Conservation (phyloP, 1,140 invertebrate species). For the Contarinia nasturtii region DNA sequence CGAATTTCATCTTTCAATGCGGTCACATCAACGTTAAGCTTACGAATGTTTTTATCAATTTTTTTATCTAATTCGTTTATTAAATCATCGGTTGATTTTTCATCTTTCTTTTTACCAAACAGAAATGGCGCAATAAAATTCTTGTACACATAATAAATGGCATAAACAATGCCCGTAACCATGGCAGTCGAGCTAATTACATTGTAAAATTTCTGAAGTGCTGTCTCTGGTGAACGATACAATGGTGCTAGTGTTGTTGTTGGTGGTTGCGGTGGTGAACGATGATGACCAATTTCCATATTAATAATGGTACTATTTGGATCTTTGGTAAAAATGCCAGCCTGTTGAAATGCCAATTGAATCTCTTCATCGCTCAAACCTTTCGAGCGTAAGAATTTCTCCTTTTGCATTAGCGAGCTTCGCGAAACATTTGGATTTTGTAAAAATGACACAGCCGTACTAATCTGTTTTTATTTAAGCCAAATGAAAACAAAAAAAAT, state of each 20-base stretch:
- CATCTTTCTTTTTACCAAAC: constrained; percentile 38
- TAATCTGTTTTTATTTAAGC: constrained; percentile 32
- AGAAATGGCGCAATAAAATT: constrained; percentile 41
- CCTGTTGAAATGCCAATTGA: constrained; percentile 43
- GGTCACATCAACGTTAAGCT: constrained; percentile 34
- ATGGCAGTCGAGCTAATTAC: constrained; percentile 43
- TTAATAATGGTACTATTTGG: constrained; percentile 21
- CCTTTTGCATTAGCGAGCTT: constrained; percentile 53
- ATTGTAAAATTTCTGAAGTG: constrained; percentile 34
- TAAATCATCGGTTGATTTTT: constrained; percentile 35
- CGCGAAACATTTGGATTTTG: constrained; percentile 60
- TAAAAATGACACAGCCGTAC: constrained; percentile 69
- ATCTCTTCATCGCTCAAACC: constrained; percentile 67
- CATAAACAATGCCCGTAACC: constrained; percentile 47
- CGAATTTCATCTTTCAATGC: constrained; percentile 27
- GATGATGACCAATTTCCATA: constrained; percentile 18
- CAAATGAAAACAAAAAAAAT: constrained; percentile 6
- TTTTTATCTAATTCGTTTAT: constrained; percentile 44
- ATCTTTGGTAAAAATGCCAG: constrained; percentile 24
- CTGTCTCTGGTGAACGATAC: too few relatives aligned
- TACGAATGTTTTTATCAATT: constrained; percentile 36
- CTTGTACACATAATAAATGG: constrained; percentile 54
- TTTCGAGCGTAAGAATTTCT: constrained; percentile 60
- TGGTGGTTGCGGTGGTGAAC: constrained; percentile 14
- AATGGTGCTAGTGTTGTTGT: constrained; percentile 12